These are phyloP conservation scores for Chalcosyrphus nemorum DNA, from an alignment of 2,888 invertebrate genomes.

Conservation along the genomic window DNA sequence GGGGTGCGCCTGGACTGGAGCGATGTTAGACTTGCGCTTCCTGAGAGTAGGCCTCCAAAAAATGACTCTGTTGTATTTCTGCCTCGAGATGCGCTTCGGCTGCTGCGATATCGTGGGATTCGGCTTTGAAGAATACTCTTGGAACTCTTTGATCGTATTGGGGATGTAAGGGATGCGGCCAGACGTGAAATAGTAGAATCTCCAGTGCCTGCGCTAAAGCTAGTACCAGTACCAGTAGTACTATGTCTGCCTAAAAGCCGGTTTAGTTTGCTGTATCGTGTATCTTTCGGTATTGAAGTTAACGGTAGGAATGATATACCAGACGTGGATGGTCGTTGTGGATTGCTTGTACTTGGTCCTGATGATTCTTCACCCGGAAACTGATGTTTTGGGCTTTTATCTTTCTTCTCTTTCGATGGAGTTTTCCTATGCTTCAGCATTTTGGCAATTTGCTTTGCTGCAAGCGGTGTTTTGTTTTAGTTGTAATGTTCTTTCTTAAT, in stretches of 20 bases:
- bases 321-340: neutral
- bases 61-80: neutral
- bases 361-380: too few relatives aligned
- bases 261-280: slow-evolving; percentile 14
- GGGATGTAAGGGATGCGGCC: slow-evolving; percentile 41
- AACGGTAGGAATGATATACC: neutral
- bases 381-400: too few relatives aligned
- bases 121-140: neutral
- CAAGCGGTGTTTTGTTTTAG: too few relatives aligned
- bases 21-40: neutral
- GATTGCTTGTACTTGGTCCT: neutral
- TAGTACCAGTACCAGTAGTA: slow-evolving; percentile 3
- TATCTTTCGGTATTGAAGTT: neutral
- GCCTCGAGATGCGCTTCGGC: slow-evolving; percentile 4
- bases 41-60: neutral
- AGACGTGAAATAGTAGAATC: slow-evolving; percentile 34
- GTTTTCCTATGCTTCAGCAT: neutral
- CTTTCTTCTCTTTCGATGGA: neutral
- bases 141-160: slow-evolving; percentile 16
- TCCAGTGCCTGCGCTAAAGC: slow-evolving; percentile 7
- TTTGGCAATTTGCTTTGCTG: too few relatives aligned
- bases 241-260: slow-evolving; percentile 21
- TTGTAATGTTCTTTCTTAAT: too few relatives aligned
- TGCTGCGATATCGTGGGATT: neutral
- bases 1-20: neutral